Conservation (phyloP, 1,140 invertebrate genomes). For the Doryteuthis pealeii region DNA sequence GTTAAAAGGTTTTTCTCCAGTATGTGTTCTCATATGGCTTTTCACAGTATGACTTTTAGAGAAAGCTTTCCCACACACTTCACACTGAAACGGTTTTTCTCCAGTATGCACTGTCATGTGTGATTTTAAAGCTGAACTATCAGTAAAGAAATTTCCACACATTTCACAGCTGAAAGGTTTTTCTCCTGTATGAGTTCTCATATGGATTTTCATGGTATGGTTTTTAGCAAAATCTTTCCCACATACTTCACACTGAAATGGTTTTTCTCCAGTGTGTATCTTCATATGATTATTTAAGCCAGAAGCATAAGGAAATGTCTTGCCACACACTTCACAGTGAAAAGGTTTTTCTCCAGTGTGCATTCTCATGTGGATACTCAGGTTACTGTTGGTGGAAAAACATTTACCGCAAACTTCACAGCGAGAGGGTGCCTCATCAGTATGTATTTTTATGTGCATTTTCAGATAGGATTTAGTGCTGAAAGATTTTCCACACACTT, state of each 20-base stretch:
- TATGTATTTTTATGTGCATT: slow-evolving; percentile 47
- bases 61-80: slow-evolving; percentile 39
- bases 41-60: slow-evolving; percentile 64
- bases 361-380: slow-evolving; percentile 17
- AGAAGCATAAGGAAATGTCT: slow-evolving; percentile 88
- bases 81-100: slow-evolving; percentile 28
- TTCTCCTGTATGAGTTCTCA: slow-evolving; percentile 74
- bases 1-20: no score
- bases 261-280: slow-evolving; percentile 80
- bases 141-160: slow-evolving; percentile 85
- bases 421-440: slow-evolving; percentile 78
- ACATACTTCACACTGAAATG: slow-evolving; percentile 81
- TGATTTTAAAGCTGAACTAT: slow-evolving; percentile 22
- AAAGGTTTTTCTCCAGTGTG: slow-evolving; percentile 28
- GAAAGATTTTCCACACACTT: slow-evolving; percentile 27
- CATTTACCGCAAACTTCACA: slow-evolving; percentile 70
- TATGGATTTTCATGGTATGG: slow-evolving; percentile 59
- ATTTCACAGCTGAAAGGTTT: slow-evolving; percentile 86
- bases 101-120: slow-evolving; percentile 72
- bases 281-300: slow-evolving; percentile 76
- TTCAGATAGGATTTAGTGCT: neutral
- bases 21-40: neutral
- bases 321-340: slow-evolving; percentile 76
- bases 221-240: slow-evolving; percentile 88
- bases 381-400: slow-evolving; percentile 16